Percentiles rank a stretch among this genome's conserved stretches.
Evolutionary conservation across 2,888 invertebrate genomes (phyloP).

Genomic region (Melangyna quadrimaculata): DNA sequence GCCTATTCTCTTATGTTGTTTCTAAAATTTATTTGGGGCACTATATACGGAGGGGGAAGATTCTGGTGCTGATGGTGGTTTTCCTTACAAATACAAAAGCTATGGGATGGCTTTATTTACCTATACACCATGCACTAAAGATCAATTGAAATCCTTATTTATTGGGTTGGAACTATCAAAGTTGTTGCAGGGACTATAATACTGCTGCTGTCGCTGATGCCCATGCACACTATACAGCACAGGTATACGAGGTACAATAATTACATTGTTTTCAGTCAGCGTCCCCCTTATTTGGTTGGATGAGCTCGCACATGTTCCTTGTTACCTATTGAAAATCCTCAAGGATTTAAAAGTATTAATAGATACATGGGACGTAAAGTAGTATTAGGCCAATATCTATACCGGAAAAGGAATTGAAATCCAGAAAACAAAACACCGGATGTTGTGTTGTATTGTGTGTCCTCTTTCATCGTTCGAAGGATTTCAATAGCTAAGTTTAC

Average conservation of each 20-base stretch:
- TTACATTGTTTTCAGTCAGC: conserved; percentile 34
- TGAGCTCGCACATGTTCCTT: conserved; percentile 36
- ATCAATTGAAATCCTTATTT: conserved; percentile 69
- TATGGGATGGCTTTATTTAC: too few species aligned
- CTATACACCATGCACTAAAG: conserved; percentile 51
- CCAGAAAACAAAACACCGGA: conserved; percentile 59
- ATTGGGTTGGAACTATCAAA: conserved; percentile 55
- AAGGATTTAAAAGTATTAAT: conserved; percentile 63
- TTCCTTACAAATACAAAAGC: background rate
- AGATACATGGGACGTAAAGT: conserved; percentile 61
- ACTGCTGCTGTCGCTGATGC: background rate
- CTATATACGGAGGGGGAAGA: background rate
- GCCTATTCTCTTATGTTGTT: conserved; percentile 3
- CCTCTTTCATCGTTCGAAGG: conserved; percentile 58
- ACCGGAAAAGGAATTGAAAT: conserved; percentile 63
- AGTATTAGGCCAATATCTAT: conserved; percentile 54
- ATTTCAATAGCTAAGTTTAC: conserved; percentile 49
- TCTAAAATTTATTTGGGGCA: conserved; percentile 44
- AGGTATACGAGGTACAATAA: conserved; percentile 1
- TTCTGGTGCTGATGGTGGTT: background rate
- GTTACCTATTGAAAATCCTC: conserved; percentile 58
- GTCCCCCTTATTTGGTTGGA: conserved; percentile 11
- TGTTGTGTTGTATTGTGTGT: conserved; percentile 8
- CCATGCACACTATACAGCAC: conserved; percentile 7
- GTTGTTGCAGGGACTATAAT: background rate